A percentile compares a stretch with the other conserved stretches of the same genome.
phyloP scores from a whole-genome alignment of 1,140 invertebrate species.

The Drosophila repletoides region DNA sequence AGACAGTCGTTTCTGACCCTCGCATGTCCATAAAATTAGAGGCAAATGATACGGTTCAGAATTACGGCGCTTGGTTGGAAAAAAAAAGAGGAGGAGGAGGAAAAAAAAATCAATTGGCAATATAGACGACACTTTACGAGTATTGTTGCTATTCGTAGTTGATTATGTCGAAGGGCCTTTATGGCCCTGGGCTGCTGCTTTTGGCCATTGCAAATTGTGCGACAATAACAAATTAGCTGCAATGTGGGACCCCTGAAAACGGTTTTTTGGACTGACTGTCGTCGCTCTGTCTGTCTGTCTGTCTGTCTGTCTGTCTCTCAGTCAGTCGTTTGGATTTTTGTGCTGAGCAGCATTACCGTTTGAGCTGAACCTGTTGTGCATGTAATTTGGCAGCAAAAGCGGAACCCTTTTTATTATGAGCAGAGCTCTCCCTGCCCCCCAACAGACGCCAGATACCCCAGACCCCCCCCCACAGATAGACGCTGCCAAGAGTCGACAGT shows the following conservation, averaged over 20 bases:
- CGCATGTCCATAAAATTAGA: slow-evolving; percentile 23
- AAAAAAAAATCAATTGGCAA: slow-evolving; percentile 65
- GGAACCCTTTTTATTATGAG: slow-evolving; percentile 52
- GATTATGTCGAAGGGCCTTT: slow-evolving; percentile 49
- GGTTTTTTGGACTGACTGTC: no score
- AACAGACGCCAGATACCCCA: slow-evolving; percentile 22
- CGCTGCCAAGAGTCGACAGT: slow-evolving; percentile 39
- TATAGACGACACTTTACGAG: slow-evolving; percentile 54
- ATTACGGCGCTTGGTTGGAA: neutral
- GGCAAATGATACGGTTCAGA: slow-evolving; percentile 18
- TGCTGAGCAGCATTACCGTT: slow-evolving; percentile 44
- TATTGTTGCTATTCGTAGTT: slow-evolving; percentile 50
- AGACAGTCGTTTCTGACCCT: slow-evolving; percentile 8
- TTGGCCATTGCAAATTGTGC: slow-evolving; percentile 55
- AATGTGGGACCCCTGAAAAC: slow-evolving; percentile 36
- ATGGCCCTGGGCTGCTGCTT: slow-evolving; percentile 14
- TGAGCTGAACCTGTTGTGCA: slow-evolving; percentile 54
- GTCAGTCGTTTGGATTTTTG: neutral
- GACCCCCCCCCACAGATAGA: no score
- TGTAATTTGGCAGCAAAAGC: slow-evolving; percentile 36
- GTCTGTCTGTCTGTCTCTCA: no score
- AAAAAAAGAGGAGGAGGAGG: no score
- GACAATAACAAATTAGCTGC: slow-evolving; percentile 74
- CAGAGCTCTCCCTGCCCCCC: no score
- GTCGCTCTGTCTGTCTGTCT: no score